Base-by-base conservation (phyloP, 2,113 vertebrate species). In the Edolisoma coerulescens region DNA sequence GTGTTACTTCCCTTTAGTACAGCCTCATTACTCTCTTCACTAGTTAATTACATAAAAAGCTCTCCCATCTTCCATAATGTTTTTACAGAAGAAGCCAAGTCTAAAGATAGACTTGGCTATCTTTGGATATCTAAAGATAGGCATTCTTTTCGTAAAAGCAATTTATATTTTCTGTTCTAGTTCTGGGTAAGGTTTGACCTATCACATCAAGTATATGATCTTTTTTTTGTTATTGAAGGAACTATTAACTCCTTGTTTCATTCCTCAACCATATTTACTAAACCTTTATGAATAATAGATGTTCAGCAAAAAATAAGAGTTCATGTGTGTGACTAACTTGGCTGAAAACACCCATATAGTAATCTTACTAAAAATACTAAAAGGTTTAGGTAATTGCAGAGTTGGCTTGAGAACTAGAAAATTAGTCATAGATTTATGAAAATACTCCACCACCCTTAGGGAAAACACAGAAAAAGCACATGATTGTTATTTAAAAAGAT, bases 341-440 rank as follows among this genome's bases (percentile, higher is more conserved):
- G 35, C 41, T 69, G 57, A 87, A 87, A 85, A 37, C 30, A 50
- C 16, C 11, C 26, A 20, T 50, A 45, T 3, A 61, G 10, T 76
- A 70, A 45, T 71, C 60, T 60, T 68, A 76, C 78, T 87, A 79
- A 87, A 95, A 95, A 94, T 89, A 79, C 26, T 86, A 20, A 52
- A 81, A 84, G 16, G 14, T 71, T 91, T 82, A 78, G n/a, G 61
- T 89, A 89, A 96, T 73, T 87, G 49, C 64, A 76, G 65, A 85
- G 37, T 35, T 93, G 65, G 49, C 84, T 91, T 79, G 52, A 87
- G 41, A 81, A 75, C 61, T 69, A 33, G 89, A 87, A 94, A 93
- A 79, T 95, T 91, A 95, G 71, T 88, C 86, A 88, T 44, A 63
- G 45, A 30, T 81, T 83, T 93, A 65, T 76, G 54, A 91, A 95